A percentile compares a stretch with the other conserved stretches of the same genome.
phyloP scores from a whole-genome alignment of 2,888 invertebrate genomes.

The Amblyjoppa fuscipennis region DNA sequence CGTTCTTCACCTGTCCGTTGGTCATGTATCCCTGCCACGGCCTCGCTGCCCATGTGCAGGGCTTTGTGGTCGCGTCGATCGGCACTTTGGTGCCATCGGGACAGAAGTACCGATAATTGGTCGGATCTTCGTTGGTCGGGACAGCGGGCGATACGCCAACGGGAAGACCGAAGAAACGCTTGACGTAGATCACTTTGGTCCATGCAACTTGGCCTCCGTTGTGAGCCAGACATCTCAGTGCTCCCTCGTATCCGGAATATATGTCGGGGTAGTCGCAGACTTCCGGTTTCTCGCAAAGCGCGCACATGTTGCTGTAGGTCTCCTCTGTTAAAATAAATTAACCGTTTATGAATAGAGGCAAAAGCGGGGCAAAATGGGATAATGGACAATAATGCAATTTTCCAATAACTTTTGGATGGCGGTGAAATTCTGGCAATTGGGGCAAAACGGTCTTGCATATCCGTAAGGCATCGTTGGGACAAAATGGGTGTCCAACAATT shows the following conservation, averaged over 20 bases:
- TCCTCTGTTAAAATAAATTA: constrained; percentile 86
- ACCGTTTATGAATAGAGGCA: neutral
- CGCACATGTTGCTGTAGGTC: constrained; percentile 92
- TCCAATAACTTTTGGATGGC: too few species aligned
- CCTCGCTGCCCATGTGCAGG: constrained; percentile 93
- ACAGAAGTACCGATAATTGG: constrained; percentile 91
- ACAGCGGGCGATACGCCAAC: constrained; percentile 87
- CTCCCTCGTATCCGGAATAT: constrained; percentile 95
- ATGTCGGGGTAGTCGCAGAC: constrained; percentile 93
- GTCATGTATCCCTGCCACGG: constrained; percentile 94
- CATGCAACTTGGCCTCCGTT: constrained; percentile 93
- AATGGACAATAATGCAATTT: too few species aligned
- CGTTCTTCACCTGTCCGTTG: constrained; percentile 87
- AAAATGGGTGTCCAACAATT: too few species aligned
- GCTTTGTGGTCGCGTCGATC: constrained; percentile 87
- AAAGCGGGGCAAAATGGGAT: too few species aligned
- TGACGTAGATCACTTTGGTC: constrained; percentile 93
- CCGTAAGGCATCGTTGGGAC: too few species aligned
- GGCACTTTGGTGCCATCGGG: constrained; percentile 91
- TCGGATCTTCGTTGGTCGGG: constrained; percentile 88
- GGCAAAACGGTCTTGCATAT: too few species aligned
- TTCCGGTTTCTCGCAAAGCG: constrained; percentile 91
- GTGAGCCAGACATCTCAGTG: constrained; percentile 92
- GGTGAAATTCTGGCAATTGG: too few species aligned
- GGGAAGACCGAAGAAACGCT: constrained; percentile 92